Evolutionary conservation across 2,113 vertebrate species (phyloP), one percentile per base, ranked within the genome.

Genomic region (Rafetus swinhoei): DNA sequence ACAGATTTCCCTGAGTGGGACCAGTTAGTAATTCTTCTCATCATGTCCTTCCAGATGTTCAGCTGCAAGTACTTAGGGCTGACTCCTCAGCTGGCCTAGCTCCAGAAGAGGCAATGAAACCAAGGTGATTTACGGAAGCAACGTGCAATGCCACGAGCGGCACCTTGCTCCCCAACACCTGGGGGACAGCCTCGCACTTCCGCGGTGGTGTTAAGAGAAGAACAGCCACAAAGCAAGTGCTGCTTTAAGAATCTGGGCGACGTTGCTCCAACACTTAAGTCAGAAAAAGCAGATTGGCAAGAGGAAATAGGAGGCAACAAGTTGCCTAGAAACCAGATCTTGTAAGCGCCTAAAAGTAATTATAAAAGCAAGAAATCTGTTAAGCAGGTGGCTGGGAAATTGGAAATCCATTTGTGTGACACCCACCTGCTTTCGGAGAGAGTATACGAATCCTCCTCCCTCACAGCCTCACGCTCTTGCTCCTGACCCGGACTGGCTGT

Each of bases 291-390:
- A 84, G 60, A 96, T 93, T 95, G 94, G 69, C 86, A 83, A 94
- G 88, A 94, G 92, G 92, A 88, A 85, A 93, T 96, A 94, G 95
- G 81, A 96, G 95, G 96, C 97, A 92, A 96, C 96, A 85, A 94
- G 97, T 97, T 98, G 98, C 98, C 95, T 98, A 97, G 98, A 97
- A 97, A 98, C 98, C 80, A 22, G 97, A 94, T 93, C 96, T 88
- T 96, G 87, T 95, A 96, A 97, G 96, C 88, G 96, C 95, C 96
- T 95, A 94, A 95, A 97, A 97, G 98, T 97, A 97, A 98, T 98
- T 98, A 98, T 92, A 97, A 98, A 35, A 96, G 83, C 97, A 94
- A 96, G 95, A 97, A 97, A 96, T 97, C 96, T 94, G 97, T 97
- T 29, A 95, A 97, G 97, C 97, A 97, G 95, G 97, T 86, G 95